Conservation (phyloP, 2,113 vertebrate species). For the Hipposideros armiger region DNA sequence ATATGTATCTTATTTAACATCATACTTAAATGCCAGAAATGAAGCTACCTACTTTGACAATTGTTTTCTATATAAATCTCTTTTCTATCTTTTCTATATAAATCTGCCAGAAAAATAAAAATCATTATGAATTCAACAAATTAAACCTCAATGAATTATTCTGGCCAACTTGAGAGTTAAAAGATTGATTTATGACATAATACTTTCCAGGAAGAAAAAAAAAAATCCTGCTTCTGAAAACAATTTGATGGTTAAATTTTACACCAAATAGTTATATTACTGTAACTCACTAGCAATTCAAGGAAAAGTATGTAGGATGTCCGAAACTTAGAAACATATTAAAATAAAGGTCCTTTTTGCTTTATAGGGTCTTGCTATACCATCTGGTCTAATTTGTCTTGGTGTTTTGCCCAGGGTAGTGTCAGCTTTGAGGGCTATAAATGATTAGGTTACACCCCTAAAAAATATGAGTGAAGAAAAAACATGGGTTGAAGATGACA, state of each 20-base stretch:
- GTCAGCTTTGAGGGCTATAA: constrained; percentile 52
- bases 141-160: constrained; percentile 66
- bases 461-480: constrained; percentile 29
- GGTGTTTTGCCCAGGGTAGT: constrained; percentile 58
- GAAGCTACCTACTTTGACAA: constrained; percentile 61
- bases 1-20: constrained; percentile 46
- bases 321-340: constrained; percentile 40
- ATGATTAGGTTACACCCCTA: constrained; percentile 47
- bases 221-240: constrained; percentile 68
- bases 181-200: constrained; percentile 67
- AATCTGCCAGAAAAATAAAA: constrained; percentile 69
- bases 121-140: constrained; percentile 76
- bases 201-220: constrained; percentile 40
- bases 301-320: constrained; percentile 60
- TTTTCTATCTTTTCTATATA: no score
- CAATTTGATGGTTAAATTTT: constrained; percentile 69
- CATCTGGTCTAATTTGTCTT: constrained; percentile 66
- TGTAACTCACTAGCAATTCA: constrained; percentile 60
- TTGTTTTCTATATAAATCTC: constrained; percentile 72
- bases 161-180: constrained; percentile 67
- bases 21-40: constrained; percentile 54
- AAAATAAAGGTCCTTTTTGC: constrained; percentile 26
- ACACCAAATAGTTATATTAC: constrained; percentile 79
- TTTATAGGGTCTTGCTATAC: constrained; percentile 46
- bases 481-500: not conserved